Evolutionary conservation across 2,113 vertebrate genomes (phyloP).

Genomic region (Mus spicilegus): DNA sequence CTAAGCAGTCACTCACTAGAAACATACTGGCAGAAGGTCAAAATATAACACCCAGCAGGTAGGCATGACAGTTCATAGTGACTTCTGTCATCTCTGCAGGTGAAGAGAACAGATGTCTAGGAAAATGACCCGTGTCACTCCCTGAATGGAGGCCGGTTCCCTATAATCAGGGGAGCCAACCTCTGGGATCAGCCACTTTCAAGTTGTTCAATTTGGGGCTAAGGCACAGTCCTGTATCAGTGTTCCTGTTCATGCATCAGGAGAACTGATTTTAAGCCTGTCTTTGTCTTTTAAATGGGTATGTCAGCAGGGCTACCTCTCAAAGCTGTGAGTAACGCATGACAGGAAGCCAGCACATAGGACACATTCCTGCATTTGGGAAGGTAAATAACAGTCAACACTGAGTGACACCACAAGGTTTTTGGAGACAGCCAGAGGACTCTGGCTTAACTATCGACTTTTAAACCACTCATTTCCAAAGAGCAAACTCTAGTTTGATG

Average conservation of each 20-base stretch:
- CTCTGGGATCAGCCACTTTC: not conserved
- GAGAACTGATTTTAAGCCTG: not conserved
- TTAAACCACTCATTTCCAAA: not conserved
- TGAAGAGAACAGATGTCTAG: not conserved
- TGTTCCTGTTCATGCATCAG: not conserved
- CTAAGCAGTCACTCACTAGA: not conserved
- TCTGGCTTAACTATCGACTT: not conserved
- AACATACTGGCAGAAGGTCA: not conserved
- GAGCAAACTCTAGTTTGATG: not conserved
- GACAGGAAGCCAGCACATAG: not conserved
- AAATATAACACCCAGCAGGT: not conserved
- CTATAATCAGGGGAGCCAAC: not conserved
- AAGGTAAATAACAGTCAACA: accelerated
- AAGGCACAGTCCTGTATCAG: not conserved
- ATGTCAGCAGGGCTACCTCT: not conserved
- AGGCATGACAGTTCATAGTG: not conserved
- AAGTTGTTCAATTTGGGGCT: no score
- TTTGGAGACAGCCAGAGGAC: not conserved
- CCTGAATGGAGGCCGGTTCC: not conserved
- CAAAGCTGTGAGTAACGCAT: not conserved
- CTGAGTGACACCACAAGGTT: accelerated
- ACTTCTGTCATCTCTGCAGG: not conserved
- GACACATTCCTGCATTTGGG: accelerated
- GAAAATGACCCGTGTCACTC: not conserved
- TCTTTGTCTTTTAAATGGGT: not conserved